Evolutionary conservation across 2,113 vertebrate genomes (phyloP).

Genomic region (Nothoprocta pentlandii): DNA sequence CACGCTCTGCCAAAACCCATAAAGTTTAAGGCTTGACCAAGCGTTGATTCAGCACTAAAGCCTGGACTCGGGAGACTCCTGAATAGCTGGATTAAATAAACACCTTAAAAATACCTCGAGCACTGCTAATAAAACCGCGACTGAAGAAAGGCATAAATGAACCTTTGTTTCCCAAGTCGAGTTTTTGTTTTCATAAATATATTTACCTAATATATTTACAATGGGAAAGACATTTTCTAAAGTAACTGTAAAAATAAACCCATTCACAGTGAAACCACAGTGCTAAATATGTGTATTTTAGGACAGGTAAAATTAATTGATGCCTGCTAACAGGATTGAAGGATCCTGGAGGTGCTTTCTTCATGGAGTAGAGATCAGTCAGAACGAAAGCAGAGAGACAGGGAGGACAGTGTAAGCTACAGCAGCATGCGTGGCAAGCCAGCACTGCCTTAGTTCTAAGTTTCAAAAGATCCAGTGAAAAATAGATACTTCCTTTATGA

Average conservation of each 20-base stretch:
- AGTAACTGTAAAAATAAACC: conserved; percentile 26
- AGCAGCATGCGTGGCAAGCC: fast-evolving
- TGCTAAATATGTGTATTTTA: neutral
- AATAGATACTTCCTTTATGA: neutral
- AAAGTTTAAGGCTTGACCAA: conserved; percentile 80
- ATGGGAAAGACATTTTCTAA: neutral
- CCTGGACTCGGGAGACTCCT: conserved; percentile 69
- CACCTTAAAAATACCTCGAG: conserved; percentile 62
- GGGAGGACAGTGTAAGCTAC: neutral
- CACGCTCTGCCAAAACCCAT: conserved; percentile 75
- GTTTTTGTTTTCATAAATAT: conserved; percentile 22
- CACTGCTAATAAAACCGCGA: conserved; percentile 56
- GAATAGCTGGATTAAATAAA: conserved; percentile 73
- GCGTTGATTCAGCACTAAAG: conserved; percentile 72
- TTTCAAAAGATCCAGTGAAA: neutral
- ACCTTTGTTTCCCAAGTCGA: conserved; percentile 2
- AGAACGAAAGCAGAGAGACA: neutral
- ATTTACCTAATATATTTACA: neutral
- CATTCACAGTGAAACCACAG: neutral
- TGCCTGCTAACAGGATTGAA: neutral
- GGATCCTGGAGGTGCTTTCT: neutral
- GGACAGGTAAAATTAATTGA: conserved; percentile 23
- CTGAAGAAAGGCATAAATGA: conserved; percentile 36
- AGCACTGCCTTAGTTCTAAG: neutral
- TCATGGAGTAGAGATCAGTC: neutral